A percentile compares a stretch with the other conserved stretches of the same genome.
Conservation (phyloP, 2,888 invertebrate species). For the Lymantria dispar region DNA sequence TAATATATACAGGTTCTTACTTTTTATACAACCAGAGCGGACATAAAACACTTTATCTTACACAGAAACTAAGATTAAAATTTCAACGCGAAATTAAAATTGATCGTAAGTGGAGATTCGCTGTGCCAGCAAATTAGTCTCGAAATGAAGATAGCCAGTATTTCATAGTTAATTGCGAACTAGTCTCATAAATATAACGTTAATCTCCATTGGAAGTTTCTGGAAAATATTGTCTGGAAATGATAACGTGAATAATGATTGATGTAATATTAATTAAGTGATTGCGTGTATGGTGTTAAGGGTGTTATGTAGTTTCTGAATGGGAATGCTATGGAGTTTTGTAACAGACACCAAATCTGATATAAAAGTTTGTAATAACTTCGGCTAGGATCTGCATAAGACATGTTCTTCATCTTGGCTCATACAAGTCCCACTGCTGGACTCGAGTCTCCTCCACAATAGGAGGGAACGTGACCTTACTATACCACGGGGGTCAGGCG, state of each 20-base stretch:
- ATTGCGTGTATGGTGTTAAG: not conserved
- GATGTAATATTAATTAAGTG: constrained; percentile 9
- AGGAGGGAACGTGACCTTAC: too few relatives aligned
- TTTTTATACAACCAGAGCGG: too few relatives aligned
- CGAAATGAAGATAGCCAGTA: constrained; percentile 31
- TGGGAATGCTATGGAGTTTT: too few relatives aligned
- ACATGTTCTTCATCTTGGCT: too few relatives aligned
- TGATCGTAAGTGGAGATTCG: constrained; percentile 25
- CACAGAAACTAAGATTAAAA: constrained; percentile 15
- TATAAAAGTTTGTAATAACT: too few relatives aligned
- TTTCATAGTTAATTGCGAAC: constrained; percentile 29
- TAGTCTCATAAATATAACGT: constrained; percentile 23
- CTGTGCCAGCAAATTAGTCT: constrained; percentile 28
- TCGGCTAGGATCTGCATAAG: too few relatives aligned
- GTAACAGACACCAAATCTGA: too few relatives aligned
- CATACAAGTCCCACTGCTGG: too few relatives aligned
- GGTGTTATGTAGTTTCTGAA: not conserved
- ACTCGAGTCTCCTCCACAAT: too few relatives aligned
- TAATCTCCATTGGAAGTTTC: constrained; percentile 23
- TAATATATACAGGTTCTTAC: too few relatives aligned
- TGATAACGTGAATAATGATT: constrained; percentile 10
- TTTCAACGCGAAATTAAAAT: constrained; percentile 20
- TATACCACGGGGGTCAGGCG: too few relatives aligned
- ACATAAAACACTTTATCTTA: not conserved
- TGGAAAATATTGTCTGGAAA: constrained; percentile 17